Base-by-base conservation (phyloP, 2,888 invertebrate genomes). In the Boloria euphrosyne region DNA sequence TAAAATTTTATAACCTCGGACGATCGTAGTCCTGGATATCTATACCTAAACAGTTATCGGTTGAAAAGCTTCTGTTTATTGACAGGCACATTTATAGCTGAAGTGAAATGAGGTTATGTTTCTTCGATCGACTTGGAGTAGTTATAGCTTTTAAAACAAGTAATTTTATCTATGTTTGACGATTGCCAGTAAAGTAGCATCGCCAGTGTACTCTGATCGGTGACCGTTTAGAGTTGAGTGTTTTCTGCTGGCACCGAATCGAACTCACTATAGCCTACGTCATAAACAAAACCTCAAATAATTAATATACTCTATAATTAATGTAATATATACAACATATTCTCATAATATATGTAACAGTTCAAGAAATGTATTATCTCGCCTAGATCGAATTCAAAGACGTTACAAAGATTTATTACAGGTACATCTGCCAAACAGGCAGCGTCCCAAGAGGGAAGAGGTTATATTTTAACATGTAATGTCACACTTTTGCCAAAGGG, bases 1-100 rank as follows among this genome's bases (percentile, higher is more conserved):
- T 67, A 67, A 70, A 70, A 70, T 70, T 70, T 70, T 62, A 70
- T 65, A 52, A 55, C 65, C 65, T 47, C 46, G 59, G 54, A 31
- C 69, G 64, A 65, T 67, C 65, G 49, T 50, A 58, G 62, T 65
- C 65, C 52, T 61, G 50, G 65, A 68, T 50, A 58, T 59, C 64
- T 58, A 68, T 46, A 53, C 62, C 64, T 58, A 44, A 46, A 62
- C 66, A 59, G 65, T 68, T 62, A 58, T 67, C 59, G 50, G 49
- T 67, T 52, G 52, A 59, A 67, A 47, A 58, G 66, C 68, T 66
- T 62, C 65, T 62, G 68, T 68, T 66, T 66, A 59, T 54, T 66
- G 65, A 57, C 52, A 10, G 13, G 14, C 43, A 59, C 22, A 57
- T 53, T n/a, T 64, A 64, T 55, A 44, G 47, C 46, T 38, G 6